phyloP scores from a whole-genome alignment of 2,113 vertebrate species.

The Neomonachus schauinslandi region DNA sequence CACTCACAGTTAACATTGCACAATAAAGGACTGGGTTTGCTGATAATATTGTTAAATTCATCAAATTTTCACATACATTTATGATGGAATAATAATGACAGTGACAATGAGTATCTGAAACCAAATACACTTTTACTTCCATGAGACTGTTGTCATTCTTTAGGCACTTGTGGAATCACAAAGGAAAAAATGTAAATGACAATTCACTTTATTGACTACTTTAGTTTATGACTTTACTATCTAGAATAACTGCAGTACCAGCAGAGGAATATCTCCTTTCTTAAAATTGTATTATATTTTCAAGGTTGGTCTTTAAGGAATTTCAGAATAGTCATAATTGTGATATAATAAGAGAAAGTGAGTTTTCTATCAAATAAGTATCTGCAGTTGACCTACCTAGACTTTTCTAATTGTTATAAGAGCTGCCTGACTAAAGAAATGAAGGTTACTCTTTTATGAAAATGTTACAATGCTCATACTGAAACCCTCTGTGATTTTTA shows the following conservation, averaged over 20 bases:
- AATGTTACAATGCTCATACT: not conserved
- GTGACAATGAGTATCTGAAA: not conserved
- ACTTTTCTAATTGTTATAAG: not conserved
- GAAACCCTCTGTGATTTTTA: not conserved
- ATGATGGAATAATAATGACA: not conserved
- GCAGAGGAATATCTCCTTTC: not conserved
- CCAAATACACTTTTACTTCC: not conserved
- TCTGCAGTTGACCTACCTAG: not conserved
- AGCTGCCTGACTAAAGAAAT: not conserved
- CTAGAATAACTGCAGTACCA: not conserved
- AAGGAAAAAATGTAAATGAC: not conserved
- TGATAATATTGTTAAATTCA: not conserved
- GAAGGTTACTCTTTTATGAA: not conserved
- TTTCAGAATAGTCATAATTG: not conserved
- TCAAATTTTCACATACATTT: not conserved
- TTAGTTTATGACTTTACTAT: not conserved
- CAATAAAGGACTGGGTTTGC: not conserved
- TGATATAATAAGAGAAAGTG: not conserved
- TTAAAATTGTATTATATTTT: not conserved
- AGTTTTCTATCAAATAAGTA: not conserved
- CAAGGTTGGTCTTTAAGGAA: not conserved
- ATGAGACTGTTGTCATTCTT: not conserved
- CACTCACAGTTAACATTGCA: not conserved
- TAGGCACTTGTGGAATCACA: not conserved
- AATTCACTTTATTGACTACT: not conserved